These are phyloP conservation scores for Austrolebias charrua DNA, from an alignment of 2,797 vertebrate genomes.

Conservation along the genomic window DNA sequence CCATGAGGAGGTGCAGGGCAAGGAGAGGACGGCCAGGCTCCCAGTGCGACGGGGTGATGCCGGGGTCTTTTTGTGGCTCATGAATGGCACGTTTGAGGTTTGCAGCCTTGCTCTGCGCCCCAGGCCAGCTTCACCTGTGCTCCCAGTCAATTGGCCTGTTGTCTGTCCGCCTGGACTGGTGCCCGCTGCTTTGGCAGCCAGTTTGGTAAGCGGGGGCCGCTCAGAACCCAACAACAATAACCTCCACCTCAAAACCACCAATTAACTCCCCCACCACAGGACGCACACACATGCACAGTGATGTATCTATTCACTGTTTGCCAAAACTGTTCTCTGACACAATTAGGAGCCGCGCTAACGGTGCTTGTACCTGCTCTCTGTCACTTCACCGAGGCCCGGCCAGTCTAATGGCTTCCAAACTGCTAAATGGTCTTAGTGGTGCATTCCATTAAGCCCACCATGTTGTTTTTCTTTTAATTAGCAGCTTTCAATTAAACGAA, in stretches of 20 bases:
- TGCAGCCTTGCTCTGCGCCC: conserved; percentile 64
- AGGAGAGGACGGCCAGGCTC: conserved; percentile 48
- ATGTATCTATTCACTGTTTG: conserved; percentile 63
- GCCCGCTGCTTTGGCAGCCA: conserved; percentile 60
- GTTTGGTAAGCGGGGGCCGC: conserved; percentile 53
- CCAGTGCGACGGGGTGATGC: conserved; percentile 48
- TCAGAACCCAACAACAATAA: conserved; percentile 61
- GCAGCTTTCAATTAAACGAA: conserved; percentile 21
- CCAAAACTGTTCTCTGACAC: conserved; percentile 63
- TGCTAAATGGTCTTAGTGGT: conserved; percentile 33
- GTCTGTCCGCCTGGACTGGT: conserved; percentile 63
- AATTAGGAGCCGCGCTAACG: conserved; percentile 49
- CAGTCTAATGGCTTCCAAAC: conserved; percentile 35
- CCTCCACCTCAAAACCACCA: conserved; percentile 59
- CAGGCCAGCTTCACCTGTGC: conserved; percentile 76
- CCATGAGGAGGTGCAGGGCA: conserved; percentile 47
- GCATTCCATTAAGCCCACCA: conserved; percentile 40
- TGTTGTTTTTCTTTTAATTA: conserved; percentile 26
- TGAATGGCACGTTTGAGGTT: conserved; percentile 73
- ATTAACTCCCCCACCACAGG: conserved; percentile 49
- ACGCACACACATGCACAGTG: conserved; percentile 40
- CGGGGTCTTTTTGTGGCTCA: conserved; percentile 62
- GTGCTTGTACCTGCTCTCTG: conserved; percentile 63
- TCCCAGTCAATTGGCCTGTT: conserved; percentile 73
- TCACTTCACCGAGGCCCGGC: conserved; percentile 32